Evolutionary conservation across 2,113 vertebrate genomes (phyloP), one percentile per base, ranked within the genome.

Genomic region (Carollia perspicillata): DNA sequence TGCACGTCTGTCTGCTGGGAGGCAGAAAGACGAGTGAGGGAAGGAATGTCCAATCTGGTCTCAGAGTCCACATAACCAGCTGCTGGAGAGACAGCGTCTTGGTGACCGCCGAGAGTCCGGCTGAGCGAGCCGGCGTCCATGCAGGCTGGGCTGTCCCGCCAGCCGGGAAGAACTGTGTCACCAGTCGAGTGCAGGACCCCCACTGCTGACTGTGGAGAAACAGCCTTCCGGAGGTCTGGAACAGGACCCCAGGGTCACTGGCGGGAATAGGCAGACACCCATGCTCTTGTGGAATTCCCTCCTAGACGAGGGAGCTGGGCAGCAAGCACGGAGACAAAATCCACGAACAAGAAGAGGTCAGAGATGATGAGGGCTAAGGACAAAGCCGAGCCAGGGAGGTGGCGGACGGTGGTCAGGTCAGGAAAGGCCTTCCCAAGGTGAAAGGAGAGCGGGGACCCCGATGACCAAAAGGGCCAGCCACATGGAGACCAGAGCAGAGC

Each of bases 321-420:
- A 23, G 20, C 26, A 44, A 63, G 44, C 58, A 60, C 1, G 58
- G 60, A 65, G 51, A 33, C 35, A 11, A 23, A 33, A 1, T 40
- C 66, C 17, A 0, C 2, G 55, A 42, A 8, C 18, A 42, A 49
- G 55, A 17, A 18, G 23, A 87, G 23, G 68, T 49, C 58, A 17
- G 18, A 75, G 33, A n/a, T 2, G 17, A 18, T 6, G 8, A 88
- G 44, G 23, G 13, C 53, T 12, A 40, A 10, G 20, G 47, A 37
- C 6, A 2, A 9, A 2, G 7, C 1, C 6, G 23, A 58, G 5
- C 51, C 65, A 37, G 40, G 2, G 53, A 53, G 20, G 17, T 6
- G 7, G 42, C 4, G 8, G 37, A 60, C 1, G 22, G 49, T 87
- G 18, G 22, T 33, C 1, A 5, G 60, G 51, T 69, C 33, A 40